These are phyloP conservation scores for Hemithea aestivaria DNA, from an alignment of 2,888 invertebrate genomes.

Conservation along the genomic window DNA sequence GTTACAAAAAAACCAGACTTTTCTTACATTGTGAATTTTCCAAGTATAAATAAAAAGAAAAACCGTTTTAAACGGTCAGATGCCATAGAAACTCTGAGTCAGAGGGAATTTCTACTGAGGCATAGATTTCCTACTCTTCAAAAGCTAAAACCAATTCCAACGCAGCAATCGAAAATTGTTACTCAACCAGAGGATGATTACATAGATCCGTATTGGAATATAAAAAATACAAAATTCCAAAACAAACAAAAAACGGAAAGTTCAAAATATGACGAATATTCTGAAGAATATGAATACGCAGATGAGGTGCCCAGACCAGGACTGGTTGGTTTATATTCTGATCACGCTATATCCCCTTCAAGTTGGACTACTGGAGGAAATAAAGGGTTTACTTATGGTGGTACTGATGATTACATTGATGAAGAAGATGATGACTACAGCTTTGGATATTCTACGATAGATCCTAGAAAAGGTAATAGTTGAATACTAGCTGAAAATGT, in stretches of 20 bases:
- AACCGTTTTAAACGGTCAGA: slow-evolving; percentile 36
- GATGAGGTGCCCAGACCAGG: slow-evolving; percentile 63
- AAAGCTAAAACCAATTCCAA: slow-evolving; percentile 29
- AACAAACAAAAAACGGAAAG: slow-evolving; percentile 5
- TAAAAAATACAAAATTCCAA: slow-evolving; percentile 51
- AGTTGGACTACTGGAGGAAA: slow-evolving; percentile 41
- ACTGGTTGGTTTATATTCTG: slow-evolving; percentile 61
- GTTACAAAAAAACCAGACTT: slow-evolving; percentile 18
- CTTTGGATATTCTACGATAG: slow-evolving; percentile 60
- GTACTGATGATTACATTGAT: slow-evolving; percentile 34
- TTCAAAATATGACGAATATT: slow-evolving; percentile 37
- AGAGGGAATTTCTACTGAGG: slow-evolving; percentile 50
- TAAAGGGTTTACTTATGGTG: slow-evolving; percentile 35
- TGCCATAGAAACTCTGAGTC: slow-evolving; percentile 37
- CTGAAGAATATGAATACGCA: slow-evolving; percentile 50
- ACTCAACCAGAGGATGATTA: slow-evolving; percentile 43
- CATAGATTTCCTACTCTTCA: slow-evolving; percentile 36
- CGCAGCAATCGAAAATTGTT: slow-evolving; percentile 37
- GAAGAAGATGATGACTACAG: slow-evolving; percentile 37
- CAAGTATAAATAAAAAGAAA: slow-evolving; percentile 24
- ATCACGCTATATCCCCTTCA: slow-evolving; percentile 39
- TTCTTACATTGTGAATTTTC: slow-evolving; percentile 33
- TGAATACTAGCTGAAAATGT: neutral
- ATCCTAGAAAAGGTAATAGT: slow-evolving; percentile 57
- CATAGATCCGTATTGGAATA: slow-evolving; percentile 66